phyloP scores from a whole-genome alignment of 2,797 vertebrate genomes.

The Scleropages formosus region DNA sequence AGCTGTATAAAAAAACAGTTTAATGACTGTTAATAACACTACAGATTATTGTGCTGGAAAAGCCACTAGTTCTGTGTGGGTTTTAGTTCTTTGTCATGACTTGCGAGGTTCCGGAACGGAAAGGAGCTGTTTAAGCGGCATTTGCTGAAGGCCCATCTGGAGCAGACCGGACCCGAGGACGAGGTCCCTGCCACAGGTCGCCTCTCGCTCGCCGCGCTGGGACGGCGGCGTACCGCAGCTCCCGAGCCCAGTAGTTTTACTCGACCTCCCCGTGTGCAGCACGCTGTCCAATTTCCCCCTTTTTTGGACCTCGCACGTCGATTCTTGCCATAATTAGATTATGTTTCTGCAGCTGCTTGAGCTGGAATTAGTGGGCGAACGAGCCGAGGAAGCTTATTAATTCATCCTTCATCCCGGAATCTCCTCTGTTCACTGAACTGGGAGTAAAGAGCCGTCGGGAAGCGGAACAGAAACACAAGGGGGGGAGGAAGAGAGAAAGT shows the following conservation, averaged over 20 bases:
- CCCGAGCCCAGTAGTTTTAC: neutral
- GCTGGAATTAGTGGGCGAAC: constrained; percentile 10
- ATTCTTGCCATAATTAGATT: constrained; percentile 28
- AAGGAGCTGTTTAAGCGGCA: no score
- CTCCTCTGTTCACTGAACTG: constrained; percentile 3
- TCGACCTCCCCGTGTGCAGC: neutral
- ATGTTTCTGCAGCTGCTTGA: constrained; percentile 22
- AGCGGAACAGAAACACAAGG: neutral
- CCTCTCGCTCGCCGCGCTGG: no score
- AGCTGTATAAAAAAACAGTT: no score
- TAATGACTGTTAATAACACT: no score
- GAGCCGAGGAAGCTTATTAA: neutral
- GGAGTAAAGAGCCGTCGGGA: constrained; percentile 11
- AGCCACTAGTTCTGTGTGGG: no score
- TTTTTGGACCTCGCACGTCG: neutral
- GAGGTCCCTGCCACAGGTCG: no score
- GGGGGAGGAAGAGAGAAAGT: neutral
- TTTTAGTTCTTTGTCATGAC: no score
- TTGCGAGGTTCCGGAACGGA: no score
- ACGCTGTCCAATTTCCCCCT: neutral
- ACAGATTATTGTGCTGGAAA: no score
- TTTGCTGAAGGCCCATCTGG: no score
- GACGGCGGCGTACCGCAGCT: no score
- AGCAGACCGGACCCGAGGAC: no score
- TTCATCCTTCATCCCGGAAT: constrained; percentile 16